Base-by-base conservation (phyloP, 1,140 invertebrate genomes). In the Drosophila burlai region DNA sequence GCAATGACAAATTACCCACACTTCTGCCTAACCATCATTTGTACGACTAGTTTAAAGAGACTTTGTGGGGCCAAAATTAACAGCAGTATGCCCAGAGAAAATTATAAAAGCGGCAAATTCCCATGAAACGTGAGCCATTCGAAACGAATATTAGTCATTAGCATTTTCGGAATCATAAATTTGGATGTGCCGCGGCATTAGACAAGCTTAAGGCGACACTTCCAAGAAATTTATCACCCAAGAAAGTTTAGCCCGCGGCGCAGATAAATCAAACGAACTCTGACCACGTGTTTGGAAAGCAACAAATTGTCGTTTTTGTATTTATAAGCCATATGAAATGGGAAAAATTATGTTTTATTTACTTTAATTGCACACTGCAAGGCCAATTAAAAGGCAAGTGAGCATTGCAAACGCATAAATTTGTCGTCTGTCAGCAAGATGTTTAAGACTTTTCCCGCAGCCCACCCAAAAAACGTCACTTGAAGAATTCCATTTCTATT, bases 361-460 rank as follows among this genome's bases (percentile, higher is more conserved):
- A 55, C 34, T 52, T 40, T 61, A 46, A 64, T 66, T 82, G 64
- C 59, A 69, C 49, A 50, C 49, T 50, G 38, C 49, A 60, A 21
- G 55, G 50, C 60, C 76, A 86, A 86, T 86, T 86, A 83, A 78
- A 78, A 57, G 57, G 46, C 55, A 71, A 47, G 52, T 57, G 31
- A 61, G 66, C 61, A 55, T 62, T 58, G 62, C 69, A 76, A 64
- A 74, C 68, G 66, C 83, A 86, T 87, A 87, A 86, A 86, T 86
- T 87, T 80, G 76, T 76, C 64, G 75, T 21, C 76, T 87, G 83
- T 87, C 83, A 47, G n/a, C 83, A 43, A 66, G 83, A 62, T 80
- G 47, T 42, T 59, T 38, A 58, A 54, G 72, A 67, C 24, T 36
- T 54, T 40, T 29, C 6, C 34, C 31, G 11, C 74, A 42, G 50